Base-by-base conservation (phyloP, 2,797 vertebrate species). In the Aratinga solstitialis region DNA sequence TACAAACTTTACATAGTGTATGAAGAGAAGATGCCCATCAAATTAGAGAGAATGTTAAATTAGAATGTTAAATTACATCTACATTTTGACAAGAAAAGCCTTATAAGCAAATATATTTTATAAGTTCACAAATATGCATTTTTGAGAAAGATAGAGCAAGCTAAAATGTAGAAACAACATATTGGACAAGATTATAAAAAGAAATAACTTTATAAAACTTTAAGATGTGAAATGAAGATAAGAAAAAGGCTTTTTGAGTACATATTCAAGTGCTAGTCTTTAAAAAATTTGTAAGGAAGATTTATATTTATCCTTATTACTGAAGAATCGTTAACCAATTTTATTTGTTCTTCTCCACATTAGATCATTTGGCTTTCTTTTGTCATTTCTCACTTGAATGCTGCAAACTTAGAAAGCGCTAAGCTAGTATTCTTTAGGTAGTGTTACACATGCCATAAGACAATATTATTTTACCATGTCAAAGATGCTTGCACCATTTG, bases 401-500 rank as follows among this genome's bases (percentile, higher is more conserved):
- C 63, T 97, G 87, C 88, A 96, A 97, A 95, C 90, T 96, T 89
- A 90, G 96, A 97, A 96, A 97, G 72, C 2, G 5, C 84, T 97
- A 97, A 96, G 91, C 75, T 95, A 92, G 92, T 96, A 97, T 93
- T 97, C 97, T 98, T 96, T 97, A 95, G 94, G 93, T 96, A 97
- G 95, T 84, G 89, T 93, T 97, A 94, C 93, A 94, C 95, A 96
- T 89, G 93, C 78, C 92, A 86, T 91, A 95, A 96, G 91, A 96
- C 94, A 97, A 97, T 97, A 96, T 97, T 97, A 95, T 98, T 98
- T 98, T 97, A 97, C 98, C 95, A 95, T 96, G 96, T 96, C 97
- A 97, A 96, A 97, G 93, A 95, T 96, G 94, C 98, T 98, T 98
- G 97, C 97, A 98, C 95, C 97, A 97, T 98, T 98, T 98, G 98